These are phyloP conservation scores for Aphelenchoides avenae DNA, from an alignment of 1,140 invertebrate genomes.

Conservation along the genomic window DNA sequence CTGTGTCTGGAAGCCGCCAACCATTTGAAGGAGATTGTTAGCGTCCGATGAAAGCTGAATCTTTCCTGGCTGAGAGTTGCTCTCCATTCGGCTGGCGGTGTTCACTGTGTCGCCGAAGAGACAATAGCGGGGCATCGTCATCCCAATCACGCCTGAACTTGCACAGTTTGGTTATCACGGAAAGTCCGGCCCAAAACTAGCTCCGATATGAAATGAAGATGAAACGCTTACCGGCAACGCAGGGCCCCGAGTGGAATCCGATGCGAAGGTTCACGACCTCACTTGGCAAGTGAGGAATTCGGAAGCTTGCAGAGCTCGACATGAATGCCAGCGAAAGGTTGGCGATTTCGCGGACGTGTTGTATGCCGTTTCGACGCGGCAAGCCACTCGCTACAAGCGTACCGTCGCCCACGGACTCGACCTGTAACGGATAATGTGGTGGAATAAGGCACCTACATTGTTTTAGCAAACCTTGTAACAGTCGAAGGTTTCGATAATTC, in stretches of 20 bases:
- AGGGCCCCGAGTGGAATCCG: slow-evolving; percentile 64
- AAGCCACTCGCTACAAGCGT: slow-evolving; percentile 66
- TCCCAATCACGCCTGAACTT: no score
- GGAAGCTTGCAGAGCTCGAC: slow-evolving; percentile 65
- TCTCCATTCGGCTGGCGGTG: slow-evolving; percentile 83
- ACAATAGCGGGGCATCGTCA: slow-evolving; percentile 80
- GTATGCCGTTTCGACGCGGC: slow-evolving; percentile 79
- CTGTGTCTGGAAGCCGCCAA: slow-evolving; percentile 50
- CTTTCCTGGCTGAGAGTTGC: slow-evolving; percentile 62
- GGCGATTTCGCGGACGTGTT: slow-evolving; percentile 85
- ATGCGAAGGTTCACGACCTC: slow-evolving; percentile 87
- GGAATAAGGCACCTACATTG: not conserved
- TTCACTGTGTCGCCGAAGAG: slow-evolving; percentile 75
- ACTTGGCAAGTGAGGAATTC: slow-evolving; percentile 82
- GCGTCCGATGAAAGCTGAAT: slow-evolving; percentile 19
- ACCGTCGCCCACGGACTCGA: slow-evolving; percentile 69
- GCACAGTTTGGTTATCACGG: no score
- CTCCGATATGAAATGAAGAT: not conserved
- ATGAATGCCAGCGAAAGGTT: slow-evolving; percentile 24
- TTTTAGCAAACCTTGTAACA: slow-evolving; percentile 75
- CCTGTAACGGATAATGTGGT: no score
- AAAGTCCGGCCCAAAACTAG: no score
- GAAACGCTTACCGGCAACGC: no score
- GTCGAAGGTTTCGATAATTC: slow-evolving; percentile 85
- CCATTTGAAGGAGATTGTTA: slow-evolving; percentile 18